Evolutionary conservation across 2,113 vertebrate genomes (phyloP).

Genomic region (Uropsilus gracilis): DNA sequence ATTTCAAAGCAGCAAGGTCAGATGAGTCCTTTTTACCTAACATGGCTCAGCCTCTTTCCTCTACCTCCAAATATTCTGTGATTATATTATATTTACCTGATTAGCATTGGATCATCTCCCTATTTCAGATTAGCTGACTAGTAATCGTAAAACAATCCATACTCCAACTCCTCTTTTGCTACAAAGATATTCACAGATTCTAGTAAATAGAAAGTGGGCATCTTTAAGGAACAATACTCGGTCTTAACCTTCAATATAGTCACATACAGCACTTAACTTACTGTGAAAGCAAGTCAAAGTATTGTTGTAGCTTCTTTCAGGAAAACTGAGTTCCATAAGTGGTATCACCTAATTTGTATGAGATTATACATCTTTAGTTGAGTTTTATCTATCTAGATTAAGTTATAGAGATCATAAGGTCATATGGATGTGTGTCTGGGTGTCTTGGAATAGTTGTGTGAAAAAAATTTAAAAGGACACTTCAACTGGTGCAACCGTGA

Average conservation of each 20-base stretch:
- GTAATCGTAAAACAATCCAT: not conserved
- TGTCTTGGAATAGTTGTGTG: not conserved
- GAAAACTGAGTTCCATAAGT: not conserved
- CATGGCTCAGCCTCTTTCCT: not conserved
- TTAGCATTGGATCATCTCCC: not conserved
- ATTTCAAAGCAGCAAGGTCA: not conserved
- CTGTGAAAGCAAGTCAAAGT: not conserved
- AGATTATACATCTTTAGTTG: not conserved
- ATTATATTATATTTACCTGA: accelerated
- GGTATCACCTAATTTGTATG: not conserved
- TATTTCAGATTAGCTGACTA: not conserved
- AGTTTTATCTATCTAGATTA: not conserved
- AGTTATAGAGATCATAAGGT: not conserved
- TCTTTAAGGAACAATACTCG: not conserved
- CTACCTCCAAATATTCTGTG: not conserved
- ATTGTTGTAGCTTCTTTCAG: not conserved
- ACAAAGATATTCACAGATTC: not conserved
- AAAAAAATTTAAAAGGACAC: not conserved
- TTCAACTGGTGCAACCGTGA: not conserved
- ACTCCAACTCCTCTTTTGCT: not conserved
- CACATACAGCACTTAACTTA: accelerated
- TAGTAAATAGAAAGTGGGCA: not conserved
- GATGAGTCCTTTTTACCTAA: not conserved
- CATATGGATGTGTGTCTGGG: not conserved
- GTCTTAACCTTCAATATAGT: not conserved